Evolutionary conservation across 2,888 invertebrate genomes (phyloP).

Genomic region (Neoitamus cyanurus): DNA sequence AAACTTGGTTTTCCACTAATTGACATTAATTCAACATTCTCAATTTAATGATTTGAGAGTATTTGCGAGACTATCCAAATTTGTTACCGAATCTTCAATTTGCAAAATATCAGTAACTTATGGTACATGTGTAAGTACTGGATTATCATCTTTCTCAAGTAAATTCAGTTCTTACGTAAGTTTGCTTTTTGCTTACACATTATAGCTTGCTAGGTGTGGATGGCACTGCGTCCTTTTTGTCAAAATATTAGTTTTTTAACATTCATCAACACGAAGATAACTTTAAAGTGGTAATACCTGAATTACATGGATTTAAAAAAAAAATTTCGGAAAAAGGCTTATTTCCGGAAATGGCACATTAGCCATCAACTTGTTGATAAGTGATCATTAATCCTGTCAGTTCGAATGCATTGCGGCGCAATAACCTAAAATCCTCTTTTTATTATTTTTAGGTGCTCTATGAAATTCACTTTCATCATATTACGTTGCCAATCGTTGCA

Average conservation of each 20-base stretch:
- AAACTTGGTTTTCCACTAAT: background rate
- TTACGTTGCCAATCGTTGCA: background rate
- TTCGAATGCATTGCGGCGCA: background rate
- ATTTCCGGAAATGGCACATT: background rate
- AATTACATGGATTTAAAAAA: background rate
- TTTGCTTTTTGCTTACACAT: background rate
- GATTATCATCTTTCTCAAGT: background rate
- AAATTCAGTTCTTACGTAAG: background rate
- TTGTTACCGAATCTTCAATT: background rate
- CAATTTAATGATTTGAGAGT: background rate
- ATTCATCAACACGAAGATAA: background rate
- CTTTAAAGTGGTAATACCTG: background rate
- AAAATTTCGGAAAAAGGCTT: background rate
- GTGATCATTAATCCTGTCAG: conserved; percentile 22
- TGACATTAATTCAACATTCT: background rate
- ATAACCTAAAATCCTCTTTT: background rate
- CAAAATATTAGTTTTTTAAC: background rate
- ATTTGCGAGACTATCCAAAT: background rate
- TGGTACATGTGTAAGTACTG: no score
- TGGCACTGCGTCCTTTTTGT: background rate
- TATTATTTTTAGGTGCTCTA: background rate
- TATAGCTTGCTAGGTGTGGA: background rate
- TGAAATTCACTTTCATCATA: background rate
- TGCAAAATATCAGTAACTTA: background rate
- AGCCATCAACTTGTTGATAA: background rate